phyloP scores from a whole-genome alignment of 2,888 invertebrate species.

The Dusona sp. region DNA sequence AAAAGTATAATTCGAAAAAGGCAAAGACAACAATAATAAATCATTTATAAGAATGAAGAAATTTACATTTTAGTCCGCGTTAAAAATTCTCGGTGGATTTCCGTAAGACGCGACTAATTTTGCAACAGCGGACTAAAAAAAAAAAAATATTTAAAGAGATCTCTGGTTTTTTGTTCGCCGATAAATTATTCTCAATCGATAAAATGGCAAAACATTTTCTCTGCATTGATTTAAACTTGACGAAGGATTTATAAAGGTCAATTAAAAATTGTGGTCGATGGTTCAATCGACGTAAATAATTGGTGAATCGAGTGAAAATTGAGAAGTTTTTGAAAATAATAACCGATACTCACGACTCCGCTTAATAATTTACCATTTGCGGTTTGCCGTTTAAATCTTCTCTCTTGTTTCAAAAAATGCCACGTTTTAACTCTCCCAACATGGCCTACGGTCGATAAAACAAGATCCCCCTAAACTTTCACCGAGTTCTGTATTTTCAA shows the following conservation, averaged over 20 bases:
- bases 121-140: too few relatives aligned
- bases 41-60: neutral
- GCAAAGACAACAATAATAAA: neutral
- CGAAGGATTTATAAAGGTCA: too few relatives aligned
- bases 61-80: neutral
- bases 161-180: constrained; percentile 18
- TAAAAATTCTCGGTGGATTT: too few relatives aligned
- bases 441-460: constrained; percentile 28
- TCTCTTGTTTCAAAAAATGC: neutral
- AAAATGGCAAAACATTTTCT: constrained; percentile 1
- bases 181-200: constrained; percentile 39
- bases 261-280: too few relatives aligned
- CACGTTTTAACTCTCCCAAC: constrained; percentile 42
- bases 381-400: neutral
- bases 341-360: neutral
- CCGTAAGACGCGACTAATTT: too few relatives aligned
- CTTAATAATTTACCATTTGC: neutral
- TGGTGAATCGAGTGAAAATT: neutral
- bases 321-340: neutral
- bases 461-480: constrained; percentile 21
- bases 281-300: neutral
- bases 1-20: neutral
- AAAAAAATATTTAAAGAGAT: neutral
- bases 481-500: constrained; percentile 10
- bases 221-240: neutral